These are phyloP conservation scores for Boulengeromyrus knoepffleri DNA, from an alignment of 2,113 vertebrate species.

Conservation along the genomic window DNA sequence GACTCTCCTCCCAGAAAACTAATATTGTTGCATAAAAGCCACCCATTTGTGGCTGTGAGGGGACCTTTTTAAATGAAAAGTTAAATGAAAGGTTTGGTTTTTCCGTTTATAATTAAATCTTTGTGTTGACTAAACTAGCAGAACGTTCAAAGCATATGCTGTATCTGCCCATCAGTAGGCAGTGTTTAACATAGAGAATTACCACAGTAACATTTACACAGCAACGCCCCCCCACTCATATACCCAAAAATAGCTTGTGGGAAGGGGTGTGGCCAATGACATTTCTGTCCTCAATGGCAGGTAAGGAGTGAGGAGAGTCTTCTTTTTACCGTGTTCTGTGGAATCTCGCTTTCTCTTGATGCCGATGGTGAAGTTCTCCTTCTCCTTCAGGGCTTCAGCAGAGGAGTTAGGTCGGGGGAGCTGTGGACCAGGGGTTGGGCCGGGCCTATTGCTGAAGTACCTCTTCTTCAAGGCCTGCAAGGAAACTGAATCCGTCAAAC, in stretches of 20 bases:
- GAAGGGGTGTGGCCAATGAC: not conserved
- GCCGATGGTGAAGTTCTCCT: conserved; percentile 57
- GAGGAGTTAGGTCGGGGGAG: conserved; percentile 85
- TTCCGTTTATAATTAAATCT: not conserved
- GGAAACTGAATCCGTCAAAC: not conserved
- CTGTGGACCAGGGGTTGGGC: conserved; percentile 78
- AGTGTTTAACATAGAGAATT: not conserved
- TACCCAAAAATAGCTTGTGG: not conserved
- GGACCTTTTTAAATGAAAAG: not conserved
- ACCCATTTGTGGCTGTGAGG: not conserved
- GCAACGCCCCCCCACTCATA: not conserved
- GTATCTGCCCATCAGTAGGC: not conserved
- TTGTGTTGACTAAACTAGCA: not conserved
- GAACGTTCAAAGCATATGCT: not conserved
- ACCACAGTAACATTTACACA: not conserved
- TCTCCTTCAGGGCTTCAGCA: conserved; percentile 77
- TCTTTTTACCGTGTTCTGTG: conserved; percentile 67
- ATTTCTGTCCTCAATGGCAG: not conserved
- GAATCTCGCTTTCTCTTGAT: conserved; percentile 81
- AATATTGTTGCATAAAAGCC: not conserved
- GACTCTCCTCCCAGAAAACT: not conserved
- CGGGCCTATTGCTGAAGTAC: conserved; percentile 90
- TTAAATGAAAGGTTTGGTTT: not conserved
- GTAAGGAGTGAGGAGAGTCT: not conserved
- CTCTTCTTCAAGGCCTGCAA: conserved; percentile 78